These are phyloP conservation scores for Sitobion miscanthi DNA, from an alignment of 1,140 invertebrate species.

Conservation along the genomic window DNA sequence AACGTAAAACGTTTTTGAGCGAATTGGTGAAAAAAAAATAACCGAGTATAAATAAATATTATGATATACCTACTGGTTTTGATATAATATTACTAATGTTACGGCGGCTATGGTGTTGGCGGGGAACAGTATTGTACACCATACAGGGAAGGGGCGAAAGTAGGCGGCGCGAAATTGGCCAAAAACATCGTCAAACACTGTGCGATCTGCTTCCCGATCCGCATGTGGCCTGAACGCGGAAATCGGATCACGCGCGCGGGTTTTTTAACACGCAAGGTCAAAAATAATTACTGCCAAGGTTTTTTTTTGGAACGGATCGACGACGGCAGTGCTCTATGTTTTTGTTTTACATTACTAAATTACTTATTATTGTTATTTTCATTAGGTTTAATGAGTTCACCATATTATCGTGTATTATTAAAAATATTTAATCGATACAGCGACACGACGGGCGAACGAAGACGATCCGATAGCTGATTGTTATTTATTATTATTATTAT, in stretches of 20 bases:
- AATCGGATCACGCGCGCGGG: neutral
- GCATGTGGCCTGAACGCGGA: conserved; percentile 39
- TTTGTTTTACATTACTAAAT: conserved; percentile 20
- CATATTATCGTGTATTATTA: neutral
- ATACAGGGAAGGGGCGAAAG: neutral
- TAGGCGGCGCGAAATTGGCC: neutral
- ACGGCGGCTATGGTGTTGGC: neutral
- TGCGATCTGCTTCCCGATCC: conserved; percentile 2
- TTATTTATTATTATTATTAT: neutral
- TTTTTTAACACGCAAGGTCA: conserved; percentile 28
- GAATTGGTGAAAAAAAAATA: neutral
- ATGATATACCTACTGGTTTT: neutral
- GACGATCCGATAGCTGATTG: neutral
- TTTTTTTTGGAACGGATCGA: conserved; percentile 32
- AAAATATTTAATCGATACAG: neutral
- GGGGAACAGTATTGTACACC: neutral
- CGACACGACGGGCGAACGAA: conserved; percentile 3
- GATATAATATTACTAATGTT: neutral
- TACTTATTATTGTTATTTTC: neutral
- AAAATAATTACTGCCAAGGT: conserved; percentile 41
- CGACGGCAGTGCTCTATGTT: neutral
- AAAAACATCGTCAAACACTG: neutral
- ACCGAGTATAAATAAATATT: neutral
- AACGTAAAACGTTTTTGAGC: neutral
- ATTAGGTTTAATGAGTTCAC: neutral